phyloP scores from a whole-genome alignment of 2,113 vertebrate genomes.

The Rallus limicola region DNA sequence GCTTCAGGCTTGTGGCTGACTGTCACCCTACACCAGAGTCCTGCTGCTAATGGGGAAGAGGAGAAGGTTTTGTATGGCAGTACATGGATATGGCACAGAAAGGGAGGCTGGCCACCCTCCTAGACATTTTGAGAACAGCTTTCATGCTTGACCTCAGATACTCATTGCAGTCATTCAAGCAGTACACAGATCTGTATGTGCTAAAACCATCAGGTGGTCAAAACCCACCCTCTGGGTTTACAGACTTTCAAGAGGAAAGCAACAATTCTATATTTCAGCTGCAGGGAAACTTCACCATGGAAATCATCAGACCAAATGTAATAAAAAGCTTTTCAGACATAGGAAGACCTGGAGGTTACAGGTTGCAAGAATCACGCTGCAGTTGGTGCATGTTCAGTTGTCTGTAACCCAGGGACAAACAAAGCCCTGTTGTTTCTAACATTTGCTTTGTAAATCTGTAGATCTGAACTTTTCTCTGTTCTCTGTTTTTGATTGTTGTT shows the following conservation, averaged over 20 bases:
- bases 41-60: not conserved
- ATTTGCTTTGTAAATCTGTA: not conserved
- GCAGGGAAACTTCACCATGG: not conserved
- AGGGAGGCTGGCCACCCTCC: not conserved
- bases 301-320: not conserved
- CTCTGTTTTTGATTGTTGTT: not conserved
- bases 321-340: not conserved
- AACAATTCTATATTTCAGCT: constrained; percentile 14
- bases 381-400: not conserved
- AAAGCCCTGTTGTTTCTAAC: not conserved
- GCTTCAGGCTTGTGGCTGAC: not conserved
- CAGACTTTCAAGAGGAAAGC: not conserved
- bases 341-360: not conserved
- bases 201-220: not conserved
- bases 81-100: not conserved
- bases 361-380: not conserved
- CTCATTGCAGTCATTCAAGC: not conserved
- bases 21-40: not conserved
- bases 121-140: not conserved
- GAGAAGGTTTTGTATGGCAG: not conserved
- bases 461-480: not conserved
- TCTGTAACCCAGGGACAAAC: not conserved
- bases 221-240: not conserved
- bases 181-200: not conserved
- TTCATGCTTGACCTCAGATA: not conserved